These are phyloP conservation scores for Sylvia borin DNA, from an alignment of 2,797 vertebrate genomes.

Conservation along the genomic window DNA sequence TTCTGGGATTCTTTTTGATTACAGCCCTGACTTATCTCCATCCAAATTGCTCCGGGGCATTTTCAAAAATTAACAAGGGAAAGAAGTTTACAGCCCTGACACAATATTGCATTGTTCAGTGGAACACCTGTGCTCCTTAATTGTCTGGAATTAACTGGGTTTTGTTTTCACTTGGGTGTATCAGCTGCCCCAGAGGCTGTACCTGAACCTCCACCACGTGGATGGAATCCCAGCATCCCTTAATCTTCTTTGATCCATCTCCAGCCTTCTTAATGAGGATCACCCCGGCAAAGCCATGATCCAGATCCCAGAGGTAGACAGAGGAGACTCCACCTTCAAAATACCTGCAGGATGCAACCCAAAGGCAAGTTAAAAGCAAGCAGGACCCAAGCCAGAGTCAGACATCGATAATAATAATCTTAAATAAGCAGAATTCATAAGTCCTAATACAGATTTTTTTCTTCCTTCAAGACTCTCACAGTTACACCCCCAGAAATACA, in stretches of 20 bases:
- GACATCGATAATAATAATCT: neutral
- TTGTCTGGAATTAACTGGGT: conserved; percentile 33
- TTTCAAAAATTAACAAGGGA: neutral
- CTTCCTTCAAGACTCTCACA: neutral
- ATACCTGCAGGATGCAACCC: conserved; percentile 82
- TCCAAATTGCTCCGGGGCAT: conserved; percentile 1
- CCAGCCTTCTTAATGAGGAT: conserved; percentile 99
- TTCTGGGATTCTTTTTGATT: conserved; percentile 32
- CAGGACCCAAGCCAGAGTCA: neutral
- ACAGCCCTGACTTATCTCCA: conserved; percentile 28
- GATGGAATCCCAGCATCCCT: conserved; percentile 99
- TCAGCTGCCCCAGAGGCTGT: conserved; percentile 25
- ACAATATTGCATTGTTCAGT: conserved; percentile 55
- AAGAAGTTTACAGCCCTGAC: conserved; percentile 12
- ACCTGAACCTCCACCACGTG: conserved; percentile 99
- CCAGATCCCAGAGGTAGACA: conserved; percentile 99
- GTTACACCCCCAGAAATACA: neutral
- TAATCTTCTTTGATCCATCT: conserved; percentile 99
- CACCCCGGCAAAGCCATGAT: conserved; percentile 97
- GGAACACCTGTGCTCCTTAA: conserved; percentile 64
- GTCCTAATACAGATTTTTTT: neutral
- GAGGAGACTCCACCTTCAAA: conserved; percentile 98
- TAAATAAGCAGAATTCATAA: neutral
- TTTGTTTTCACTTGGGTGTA: neutral
- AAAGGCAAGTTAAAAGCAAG: neutral